These are phyloP conservation scores for Pandemis cinnamomeana DNA, from an alignment of 2,888 invertebrate genomes.

Conservation along the genomic window DNA sequence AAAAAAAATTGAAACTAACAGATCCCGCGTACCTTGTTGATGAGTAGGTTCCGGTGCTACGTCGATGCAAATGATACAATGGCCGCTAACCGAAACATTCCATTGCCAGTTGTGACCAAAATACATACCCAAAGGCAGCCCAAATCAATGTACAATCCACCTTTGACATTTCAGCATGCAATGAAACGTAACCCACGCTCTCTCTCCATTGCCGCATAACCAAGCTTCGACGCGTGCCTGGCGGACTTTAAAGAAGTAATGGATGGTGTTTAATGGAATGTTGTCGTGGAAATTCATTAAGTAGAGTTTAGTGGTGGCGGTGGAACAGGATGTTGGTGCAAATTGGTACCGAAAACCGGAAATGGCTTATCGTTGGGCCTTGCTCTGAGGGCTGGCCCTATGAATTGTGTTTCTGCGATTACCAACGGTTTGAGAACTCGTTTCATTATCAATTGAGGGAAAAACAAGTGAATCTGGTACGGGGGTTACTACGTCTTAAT, in stretches of 20 bases:
- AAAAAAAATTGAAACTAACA: background rate
- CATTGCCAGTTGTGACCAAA: constrained; percentile 1
- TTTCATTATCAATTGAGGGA: background rate
- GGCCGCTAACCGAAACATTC: constrained; percentile 13
- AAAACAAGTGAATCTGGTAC: no score
- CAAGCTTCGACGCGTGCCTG: background rate
- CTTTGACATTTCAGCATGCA: constrained; percentile 26
- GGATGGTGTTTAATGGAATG: background rate
- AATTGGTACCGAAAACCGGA: constrained; percentile 44
- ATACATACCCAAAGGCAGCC: constrained; percentile 16
- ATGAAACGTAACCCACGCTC: background rate
- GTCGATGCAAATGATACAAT: constrained; percentile 8
- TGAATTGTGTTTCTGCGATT: constrained; percentile 30
- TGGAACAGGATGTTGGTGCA: constrained; percentile 41
- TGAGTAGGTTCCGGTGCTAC: background rate
- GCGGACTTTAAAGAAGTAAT: constrained; percentile 1
- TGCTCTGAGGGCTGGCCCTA: constrained; percentile 27
- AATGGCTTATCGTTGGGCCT: constrained; percentile 45
- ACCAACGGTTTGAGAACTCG: constrained; percentile 14
- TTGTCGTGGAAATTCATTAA: background rate
- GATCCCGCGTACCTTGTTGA: background rate
- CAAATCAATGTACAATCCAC: constrained; percentile 35
- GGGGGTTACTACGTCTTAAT: no score
- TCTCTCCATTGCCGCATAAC: constrained; percentile 9
- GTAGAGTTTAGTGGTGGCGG: constrained; percentile 12